Conservation (phyloP, 2,888 invertebrate genomes). For the Stenodera caucasica region DNA sequence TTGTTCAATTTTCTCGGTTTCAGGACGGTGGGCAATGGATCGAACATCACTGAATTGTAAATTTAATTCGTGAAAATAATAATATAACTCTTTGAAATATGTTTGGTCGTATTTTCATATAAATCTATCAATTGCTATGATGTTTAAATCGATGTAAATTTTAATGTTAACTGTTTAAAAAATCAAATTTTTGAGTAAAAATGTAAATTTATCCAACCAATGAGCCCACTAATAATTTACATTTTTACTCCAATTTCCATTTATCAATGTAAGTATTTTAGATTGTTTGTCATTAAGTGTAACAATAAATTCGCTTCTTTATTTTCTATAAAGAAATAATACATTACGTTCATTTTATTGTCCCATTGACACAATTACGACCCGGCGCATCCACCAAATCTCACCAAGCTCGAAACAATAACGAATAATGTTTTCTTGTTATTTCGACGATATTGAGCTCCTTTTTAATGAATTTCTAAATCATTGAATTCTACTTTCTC, state of each 20-base stretch:
- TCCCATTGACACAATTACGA: no score
- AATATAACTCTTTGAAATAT: neutral
- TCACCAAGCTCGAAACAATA: no score
- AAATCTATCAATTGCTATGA: no score
- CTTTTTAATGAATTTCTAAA: no score
- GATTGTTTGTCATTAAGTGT: neutral
- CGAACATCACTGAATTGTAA: slow-evolving; percentile 31
- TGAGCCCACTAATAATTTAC: neutral
- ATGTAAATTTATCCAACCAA: neutral
- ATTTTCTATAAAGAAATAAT: no score
- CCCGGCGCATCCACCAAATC: no score
- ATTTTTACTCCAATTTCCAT: neutral
- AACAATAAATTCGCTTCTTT: neutral
- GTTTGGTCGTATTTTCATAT: neutral
- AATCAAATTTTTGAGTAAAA: neutral
- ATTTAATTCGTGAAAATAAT: slow-evolving; percentile 11
- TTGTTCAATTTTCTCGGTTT: slow-evolving; percentile 25
- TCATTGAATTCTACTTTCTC: no score
- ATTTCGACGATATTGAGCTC: no score
- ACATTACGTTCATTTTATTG: no score
- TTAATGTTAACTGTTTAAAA: neutral
- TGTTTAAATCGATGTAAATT: neutral
- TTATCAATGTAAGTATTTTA: neutral
- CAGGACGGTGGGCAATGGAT: slow-evolving; percentile 31
- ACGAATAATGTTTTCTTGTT: no score